Evolutionary conservation across 2,888 invertebrate species (phyloP), one percentile per base, ranked within the genome.

Genomic region (Orchesellides sinensis): DNA sequence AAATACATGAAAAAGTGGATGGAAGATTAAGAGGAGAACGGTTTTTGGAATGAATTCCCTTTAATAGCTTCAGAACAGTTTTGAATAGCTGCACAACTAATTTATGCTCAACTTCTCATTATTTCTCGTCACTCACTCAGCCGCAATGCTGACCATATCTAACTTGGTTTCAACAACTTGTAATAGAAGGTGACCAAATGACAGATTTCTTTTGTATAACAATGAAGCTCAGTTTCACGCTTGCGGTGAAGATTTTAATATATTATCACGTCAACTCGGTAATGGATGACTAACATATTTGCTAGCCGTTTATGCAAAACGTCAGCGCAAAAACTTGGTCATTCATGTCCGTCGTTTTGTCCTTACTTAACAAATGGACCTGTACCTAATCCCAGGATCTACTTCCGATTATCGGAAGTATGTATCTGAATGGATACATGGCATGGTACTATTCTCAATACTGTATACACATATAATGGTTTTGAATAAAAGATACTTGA

Each of bases 141-240:
- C 68, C 77, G 59, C 77, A 45, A 47, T 29, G 77, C 54, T 77
- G 77, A 77, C 77, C 77, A 68, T 68, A 66, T 45, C 77, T 77
- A 77, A 77, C 59, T 19, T 59, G 45, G n/a, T 29, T 35, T 75
- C 47, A 68, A 59, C n/a, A 68, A 59, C 68, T 47, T 68, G 49
- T 29, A 63, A n/a, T 10, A n/a, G 2, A 35, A 45, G 45, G 19
- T 63, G 63, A 27, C 29, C 32, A 12, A 17, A 59, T 59, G 59
- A 29, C 59, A 59, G 54, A 54, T 59, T 17, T 59, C 45, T 75
- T 19, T 27, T 29, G 25, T 25, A 40, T 0, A 14, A 54, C 59
- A 59, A 32, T 47, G 77, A 77, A 66, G 54, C 45, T 56, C 12
- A 40, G 19, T 35, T 74, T 54, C 65, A 75, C 47, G 49, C 27